Percentiles rank a stretch among this genome's conserved stretches.
Conservation (phyloP, 1,140 invertebrate genomes). For the Drosophila pseudoobscura region DNA sequence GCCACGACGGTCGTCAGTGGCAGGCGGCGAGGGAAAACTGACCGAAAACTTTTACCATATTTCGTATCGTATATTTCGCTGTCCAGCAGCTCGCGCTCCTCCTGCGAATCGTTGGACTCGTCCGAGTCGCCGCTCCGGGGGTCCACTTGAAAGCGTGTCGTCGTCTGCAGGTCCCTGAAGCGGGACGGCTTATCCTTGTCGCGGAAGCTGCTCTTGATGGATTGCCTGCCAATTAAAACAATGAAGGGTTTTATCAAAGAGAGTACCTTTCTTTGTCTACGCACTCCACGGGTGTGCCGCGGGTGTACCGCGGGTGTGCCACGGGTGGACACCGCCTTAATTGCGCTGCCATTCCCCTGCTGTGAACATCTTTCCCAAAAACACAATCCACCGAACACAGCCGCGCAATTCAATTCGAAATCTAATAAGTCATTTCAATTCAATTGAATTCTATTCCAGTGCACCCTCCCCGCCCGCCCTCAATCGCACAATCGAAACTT, state of each 20-base stretch:
- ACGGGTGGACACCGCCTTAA: not conserved
- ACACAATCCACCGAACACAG: not conserved
- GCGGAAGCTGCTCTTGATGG: constrained; percentile 86
- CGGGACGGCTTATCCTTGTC: constrained; percentile 86
- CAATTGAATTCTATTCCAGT: constrained; percentile 38
- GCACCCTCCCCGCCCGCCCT: not conserved
- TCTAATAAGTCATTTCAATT: constrained; percentile 40
- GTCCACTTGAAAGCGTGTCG: constrained; percentile 85
- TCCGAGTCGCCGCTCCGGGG: constrained; percentile 84
- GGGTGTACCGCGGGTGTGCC: not conserved
- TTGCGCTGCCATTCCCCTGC: no score
- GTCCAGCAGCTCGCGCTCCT: constrained; percentile 86
- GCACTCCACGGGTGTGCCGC: not conserved
- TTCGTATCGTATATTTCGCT: constrained; percentile 87
- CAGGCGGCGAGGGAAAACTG: constrained; percentile 47
- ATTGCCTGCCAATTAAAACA: constrained; percentile 49
- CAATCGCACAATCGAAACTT: constrained; percentile 14
- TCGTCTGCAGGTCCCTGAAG: constrained; percentile 85
- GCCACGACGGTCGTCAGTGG: no score
- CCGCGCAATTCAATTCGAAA: no score
- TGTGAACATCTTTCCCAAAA: not conserved
- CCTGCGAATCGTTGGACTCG: constrained; percentile 83
- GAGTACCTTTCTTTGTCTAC: not conserved
- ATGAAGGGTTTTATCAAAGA: not conserved
- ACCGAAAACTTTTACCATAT: constrained; percentile 91